A percentile compares a stretch with the other conserved stretches of the same genome.
phyloP scores from a whole-genome alignment of 2,888 invertebrate species.

The Hydrotaea diabolus region DNA sequence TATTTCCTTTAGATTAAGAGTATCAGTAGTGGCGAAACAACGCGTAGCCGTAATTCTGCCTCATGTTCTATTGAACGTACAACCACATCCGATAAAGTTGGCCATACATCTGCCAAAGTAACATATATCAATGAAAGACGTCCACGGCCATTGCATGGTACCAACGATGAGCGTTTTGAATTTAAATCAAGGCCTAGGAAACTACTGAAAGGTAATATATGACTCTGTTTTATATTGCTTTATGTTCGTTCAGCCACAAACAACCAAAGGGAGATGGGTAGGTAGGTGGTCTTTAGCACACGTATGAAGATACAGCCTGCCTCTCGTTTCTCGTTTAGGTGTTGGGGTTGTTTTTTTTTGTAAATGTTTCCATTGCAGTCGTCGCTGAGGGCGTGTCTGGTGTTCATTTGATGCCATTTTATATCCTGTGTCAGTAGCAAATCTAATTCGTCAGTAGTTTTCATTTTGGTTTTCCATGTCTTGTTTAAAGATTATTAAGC shows the following conservation, averaged over 20 bases:
- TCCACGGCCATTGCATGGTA: conserved; percentile 73
- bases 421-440: not conserved
- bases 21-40: conserved; percentile 80
- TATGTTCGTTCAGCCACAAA: not conserved
- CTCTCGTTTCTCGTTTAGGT: conserved; percentile 42
- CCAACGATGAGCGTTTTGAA: conserved; percentile 78
- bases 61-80: conserved; percentile 80
- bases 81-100: conserved; percentile 77
- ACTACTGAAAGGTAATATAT: conserved; percentile 78
- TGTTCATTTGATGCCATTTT: conserved; percentile 61
- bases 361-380: conserved; percentile 64
- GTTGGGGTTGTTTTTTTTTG: conserved; percentile 54
- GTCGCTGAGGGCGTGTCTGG: conserved; percentile 65
- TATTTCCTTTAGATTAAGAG: conserved; percentile 76
- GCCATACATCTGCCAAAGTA: conserved; percentile 76
- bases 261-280: not conserved
- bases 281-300: not conserved
- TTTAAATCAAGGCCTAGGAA: conserved; percentile 80
- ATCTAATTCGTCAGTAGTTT: conserved; percentile 25
- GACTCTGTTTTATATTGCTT: not conserved
- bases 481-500: not conserved
- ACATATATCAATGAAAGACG: conserved; percentile 80
- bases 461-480: conserved; percentile 8
- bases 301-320: not conserved
- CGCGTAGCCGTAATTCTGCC: conserved; percentile 80